Evolutionary conservation across 2,797 vertebrate species (phyloP).

Genomic region (Iguana delicatissima): DNA sequence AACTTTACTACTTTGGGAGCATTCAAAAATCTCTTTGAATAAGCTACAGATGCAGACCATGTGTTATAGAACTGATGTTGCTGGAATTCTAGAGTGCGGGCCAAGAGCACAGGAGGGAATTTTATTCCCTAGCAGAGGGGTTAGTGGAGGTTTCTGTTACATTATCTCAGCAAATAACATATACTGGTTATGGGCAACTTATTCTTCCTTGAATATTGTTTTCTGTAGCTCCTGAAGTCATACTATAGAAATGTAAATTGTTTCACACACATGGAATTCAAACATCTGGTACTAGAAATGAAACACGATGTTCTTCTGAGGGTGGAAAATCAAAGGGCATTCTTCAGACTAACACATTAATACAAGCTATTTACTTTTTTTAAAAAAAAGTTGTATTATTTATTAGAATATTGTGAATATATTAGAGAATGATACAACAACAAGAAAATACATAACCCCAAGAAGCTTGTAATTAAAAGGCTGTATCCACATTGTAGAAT

Average conservation of each 20-base stretch:
- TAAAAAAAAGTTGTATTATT: not conserved
- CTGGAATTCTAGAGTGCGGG: not conserved
- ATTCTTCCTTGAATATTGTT: constrained; percentile 6
- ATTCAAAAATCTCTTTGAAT: constrained; percentile 15
- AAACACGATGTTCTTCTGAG: not conserved
- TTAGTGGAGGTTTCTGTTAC: constrained; percentile 44
- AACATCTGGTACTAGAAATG: constrained; percentile 3
- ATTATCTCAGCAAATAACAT: constrained; percentile 51
- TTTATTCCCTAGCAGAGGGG: constrained; percentile 38
- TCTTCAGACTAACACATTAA: not conserved
- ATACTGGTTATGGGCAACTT: constrained; percentile 22
- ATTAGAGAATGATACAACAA: not conserved
- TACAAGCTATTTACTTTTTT: not conserved
- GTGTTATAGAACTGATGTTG: constrained; percentile 24
- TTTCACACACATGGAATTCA: not conserved
- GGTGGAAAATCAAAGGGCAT: not conserved
- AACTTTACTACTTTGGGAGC: constrained; percentile 29
- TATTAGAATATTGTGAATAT: not conserved
- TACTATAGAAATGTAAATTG: constrained; percentile 24
- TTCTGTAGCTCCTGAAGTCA: not conserved
- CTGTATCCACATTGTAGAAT: no score
- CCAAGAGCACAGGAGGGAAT: constrained; percentile 5
- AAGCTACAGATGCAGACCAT: not conserved
- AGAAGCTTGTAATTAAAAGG: not conserved
- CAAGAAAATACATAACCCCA: not conserved